These are phyloP conservation scores for Stegana nigrithorax DNA, from an alignment of 2,888 invertebrate species.

Conservation along the genomic window DNA sequence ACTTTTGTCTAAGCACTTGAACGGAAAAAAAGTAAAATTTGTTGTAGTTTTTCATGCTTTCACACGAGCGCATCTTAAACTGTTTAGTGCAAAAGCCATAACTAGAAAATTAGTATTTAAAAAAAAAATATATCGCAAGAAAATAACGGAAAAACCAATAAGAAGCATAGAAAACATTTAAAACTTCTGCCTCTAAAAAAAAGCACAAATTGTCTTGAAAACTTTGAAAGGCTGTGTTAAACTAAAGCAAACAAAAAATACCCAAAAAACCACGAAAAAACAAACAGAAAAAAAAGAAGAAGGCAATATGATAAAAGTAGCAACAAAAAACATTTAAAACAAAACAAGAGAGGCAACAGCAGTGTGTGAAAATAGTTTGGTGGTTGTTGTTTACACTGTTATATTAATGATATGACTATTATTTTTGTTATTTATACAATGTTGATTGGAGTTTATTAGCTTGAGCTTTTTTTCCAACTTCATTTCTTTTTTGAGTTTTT, in stretches of 20 bases:
- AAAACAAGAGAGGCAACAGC: no score
- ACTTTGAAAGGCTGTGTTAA: no score
- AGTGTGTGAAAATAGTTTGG: background rate
- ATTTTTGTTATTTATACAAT: background rate
- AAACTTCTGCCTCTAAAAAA: background rate
- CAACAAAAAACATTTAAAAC: no score
- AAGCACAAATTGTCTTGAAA: no score
- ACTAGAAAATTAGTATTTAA: conserved; percentile 19
- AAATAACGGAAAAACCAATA: conserved; percentile 3
- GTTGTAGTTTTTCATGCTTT: background rate
- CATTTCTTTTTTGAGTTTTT: background rate
- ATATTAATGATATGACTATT: background rate
- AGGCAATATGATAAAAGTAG: background rate
- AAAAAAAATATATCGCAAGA: conserved; percentile 6
- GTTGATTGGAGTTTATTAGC: background rate
- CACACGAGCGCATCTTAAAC: background rate
- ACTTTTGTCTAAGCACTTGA: conserved; percentile 66
- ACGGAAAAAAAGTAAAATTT: conserved; percentile 39
- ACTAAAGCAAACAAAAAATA: no score
- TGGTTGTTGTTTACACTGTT: background rate
- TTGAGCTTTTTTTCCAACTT: background rate
- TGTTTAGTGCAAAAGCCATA: conserved; percentile 15
- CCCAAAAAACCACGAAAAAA: no score
- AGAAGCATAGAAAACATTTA: background rate
- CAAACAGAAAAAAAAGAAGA: background rate